These are phyloP conservation scores for Pantherophis alleghaniensis DNA, from an alignment of 2,797 vertebrate species.

Conservation along the genomic window DNA sequence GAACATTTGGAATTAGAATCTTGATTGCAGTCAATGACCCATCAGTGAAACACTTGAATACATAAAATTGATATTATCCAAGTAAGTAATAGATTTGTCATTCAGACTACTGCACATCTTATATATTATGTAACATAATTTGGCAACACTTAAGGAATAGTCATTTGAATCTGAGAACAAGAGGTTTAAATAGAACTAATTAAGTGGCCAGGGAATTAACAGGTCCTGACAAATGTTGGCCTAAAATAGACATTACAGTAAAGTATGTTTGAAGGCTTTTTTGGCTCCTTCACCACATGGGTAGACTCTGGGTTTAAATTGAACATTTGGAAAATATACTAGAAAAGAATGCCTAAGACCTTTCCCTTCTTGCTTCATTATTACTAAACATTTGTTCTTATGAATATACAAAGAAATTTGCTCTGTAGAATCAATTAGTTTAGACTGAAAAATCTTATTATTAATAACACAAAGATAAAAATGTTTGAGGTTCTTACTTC, in stretches of 20 bases:
- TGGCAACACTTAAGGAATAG: background rate
- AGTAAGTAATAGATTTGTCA: background rate
- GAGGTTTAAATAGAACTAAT: background rate
- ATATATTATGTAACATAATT: background rate
- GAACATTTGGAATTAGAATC: background rate
- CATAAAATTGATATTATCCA: background rate
- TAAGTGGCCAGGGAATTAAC: background rate
- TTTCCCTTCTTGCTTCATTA: background rate
- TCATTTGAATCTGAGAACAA: background rate
- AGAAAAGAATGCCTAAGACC: background rate
- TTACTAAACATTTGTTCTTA: background rate
- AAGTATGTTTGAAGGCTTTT: background rate
- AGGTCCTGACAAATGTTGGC: background rate
- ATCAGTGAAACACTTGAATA: background rate
- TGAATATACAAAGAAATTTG: background rate
- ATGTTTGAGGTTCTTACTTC: background rate
- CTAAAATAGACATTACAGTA: background rate
- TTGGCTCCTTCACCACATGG: background rate
- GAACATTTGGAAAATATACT: background rate
- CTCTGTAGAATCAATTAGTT: background rate
- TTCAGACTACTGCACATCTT: background rate
- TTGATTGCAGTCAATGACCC: background rate
- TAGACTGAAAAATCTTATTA: background rate
- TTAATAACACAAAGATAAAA: background rate
- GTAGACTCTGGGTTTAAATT: background rate